Evolutionary conservation across 2,113 vertebrate species (phyloP).

Genomic region (Thomomys bottae): DNA sequence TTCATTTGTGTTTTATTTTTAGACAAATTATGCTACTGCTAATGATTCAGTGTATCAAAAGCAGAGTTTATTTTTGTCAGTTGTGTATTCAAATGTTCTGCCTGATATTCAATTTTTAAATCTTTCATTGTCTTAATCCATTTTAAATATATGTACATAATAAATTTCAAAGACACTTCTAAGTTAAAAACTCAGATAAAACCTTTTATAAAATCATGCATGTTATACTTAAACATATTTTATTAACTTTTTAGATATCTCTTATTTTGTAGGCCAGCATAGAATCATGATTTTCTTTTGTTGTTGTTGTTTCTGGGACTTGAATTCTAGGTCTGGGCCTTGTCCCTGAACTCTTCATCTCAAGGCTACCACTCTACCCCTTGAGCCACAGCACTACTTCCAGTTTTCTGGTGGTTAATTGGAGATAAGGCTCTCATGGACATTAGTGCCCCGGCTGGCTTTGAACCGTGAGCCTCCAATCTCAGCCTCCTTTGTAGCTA

Average conservation of each 20-base stretch:
- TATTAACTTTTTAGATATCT: not conserved
- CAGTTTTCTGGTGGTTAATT: no score
- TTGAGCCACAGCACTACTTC: no score
- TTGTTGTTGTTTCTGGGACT: no score
- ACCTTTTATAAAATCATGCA: not conserved
- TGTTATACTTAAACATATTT: not conserved
- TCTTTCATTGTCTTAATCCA: not conserved
- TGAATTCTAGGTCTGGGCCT: no score
- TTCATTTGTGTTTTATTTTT: slow-evolving; percentile 25
- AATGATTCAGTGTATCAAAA: not conserved
- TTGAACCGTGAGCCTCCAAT: no score
- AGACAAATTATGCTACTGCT: not conserved
- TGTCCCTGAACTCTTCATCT: no score
- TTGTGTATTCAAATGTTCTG: not conserved
- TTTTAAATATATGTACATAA: not conserved
- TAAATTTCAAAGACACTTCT: not conserved
- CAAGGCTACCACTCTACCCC: no score
- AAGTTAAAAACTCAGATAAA: not conserved
- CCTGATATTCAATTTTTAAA: slow-evolving; percentile 28
- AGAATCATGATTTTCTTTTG: no score
- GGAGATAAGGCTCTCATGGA: no score
- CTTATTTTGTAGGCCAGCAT: no score
- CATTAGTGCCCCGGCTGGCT: no score
- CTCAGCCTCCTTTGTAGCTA: no score
- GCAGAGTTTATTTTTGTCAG: not conserved